A percentile compares a stretch with the other conserved stretches of the same genome.
These are phyloP conservation scores for Stenodera caucasica DNA, from an alignment of 2,888 invertebrate species.

Conservation along the genomic window DNA sequence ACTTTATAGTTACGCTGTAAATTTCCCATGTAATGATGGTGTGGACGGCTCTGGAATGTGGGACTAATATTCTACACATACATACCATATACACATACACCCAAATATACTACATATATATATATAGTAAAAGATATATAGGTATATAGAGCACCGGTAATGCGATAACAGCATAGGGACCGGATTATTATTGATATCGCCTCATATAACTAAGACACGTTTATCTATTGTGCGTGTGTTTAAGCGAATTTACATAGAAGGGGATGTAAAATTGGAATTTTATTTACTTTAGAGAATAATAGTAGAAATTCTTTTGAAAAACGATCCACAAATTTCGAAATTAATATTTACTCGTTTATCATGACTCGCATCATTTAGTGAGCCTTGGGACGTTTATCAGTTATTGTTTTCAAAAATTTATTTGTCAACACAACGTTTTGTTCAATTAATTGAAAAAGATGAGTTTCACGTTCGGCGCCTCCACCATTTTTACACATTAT, in stretches of 20 bases:
- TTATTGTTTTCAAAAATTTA: too few relatives aligned
- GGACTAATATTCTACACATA: conserved; percentile 44
- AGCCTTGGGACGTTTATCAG: too few relatives aligned
- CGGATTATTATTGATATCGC: conserved; percentile 3
- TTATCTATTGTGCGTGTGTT: neutral
- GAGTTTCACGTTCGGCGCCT: neutral
- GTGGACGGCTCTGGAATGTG: conserved; percentile 49
- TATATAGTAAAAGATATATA: conserved; percentile 34
- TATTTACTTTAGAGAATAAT: neutral
- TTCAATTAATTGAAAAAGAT: too few relatives aligned
- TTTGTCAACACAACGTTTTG: too few relatives aligned
- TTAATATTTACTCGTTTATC: too few relatives aligned
- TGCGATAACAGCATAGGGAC: conserved; percentile 5
- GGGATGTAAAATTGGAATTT: neutral
- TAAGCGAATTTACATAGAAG: neutral
- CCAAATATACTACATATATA: neutral
- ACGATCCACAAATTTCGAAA: too few relatives aligned
- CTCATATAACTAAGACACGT: neutral
- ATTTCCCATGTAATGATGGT: conserved; percentile 52
- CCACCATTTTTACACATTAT: neutral
- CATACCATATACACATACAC: conserved; percentile 24
- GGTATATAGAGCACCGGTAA: conserved; percentile 32
- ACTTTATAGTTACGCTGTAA: conserved; percentile 43
- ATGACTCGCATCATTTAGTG: too few relatives aligned
- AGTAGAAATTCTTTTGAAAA: too few relatives aligned